Evolutionary conservation across 2,888 invertebrate genomes (phyloP), one percentile per base, ranked within the genome.

Genomic region (Aromia moschata): DNA sequence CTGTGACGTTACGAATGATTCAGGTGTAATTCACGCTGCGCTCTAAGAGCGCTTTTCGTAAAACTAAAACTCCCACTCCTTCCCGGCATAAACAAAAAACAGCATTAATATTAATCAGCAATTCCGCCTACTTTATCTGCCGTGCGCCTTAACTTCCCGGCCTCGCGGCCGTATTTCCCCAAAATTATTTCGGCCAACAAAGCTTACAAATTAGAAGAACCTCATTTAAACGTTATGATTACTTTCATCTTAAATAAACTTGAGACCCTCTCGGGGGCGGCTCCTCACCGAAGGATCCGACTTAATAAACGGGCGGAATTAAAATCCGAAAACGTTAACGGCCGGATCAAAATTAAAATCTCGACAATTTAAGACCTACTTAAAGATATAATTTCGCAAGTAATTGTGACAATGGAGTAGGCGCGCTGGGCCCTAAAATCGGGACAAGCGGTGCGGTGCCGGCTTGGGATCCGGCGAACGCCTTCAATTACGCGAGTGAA

Each of bases 401-500:
- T 59, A 65, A 54, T 41, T 46, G 55, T 63, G 61, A 65, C 49
- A 58, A 54, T 51, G 37, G 43, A 36, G 55, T 25, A 40, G 55
- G 54, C 49, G 46, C 40, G 30, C n/a, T n/a, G 49, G 59, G 25
- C 56, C 54, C 56, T 53, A 56, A 55, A 60, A 58, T 58, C 43
- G 46, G 58, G 64, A 64, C 66, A 66, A 62, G 62, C 54, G 61
- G 59, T 56, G 66, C 64, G 53, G 56, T 51, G 38, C 25, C 25
- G 25, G n/a, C 25, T 62, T 60, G 44, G 47, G 51, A 60, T 67
- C 62, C 56, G 57, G 51, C n/a, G 47, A 64, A 58, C 54, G 53
- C 60, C 58, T 62, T 67, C 60, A 64, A 67, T 64, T 63, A 64
- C 52, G 15, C 5, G 45, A 25, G 57, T 65, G 69, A 69, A 65